phyloP scores from a whole-genome alignment of 2,888 invertebrate species.

The Eutolmus rufibarbis region DNA sequence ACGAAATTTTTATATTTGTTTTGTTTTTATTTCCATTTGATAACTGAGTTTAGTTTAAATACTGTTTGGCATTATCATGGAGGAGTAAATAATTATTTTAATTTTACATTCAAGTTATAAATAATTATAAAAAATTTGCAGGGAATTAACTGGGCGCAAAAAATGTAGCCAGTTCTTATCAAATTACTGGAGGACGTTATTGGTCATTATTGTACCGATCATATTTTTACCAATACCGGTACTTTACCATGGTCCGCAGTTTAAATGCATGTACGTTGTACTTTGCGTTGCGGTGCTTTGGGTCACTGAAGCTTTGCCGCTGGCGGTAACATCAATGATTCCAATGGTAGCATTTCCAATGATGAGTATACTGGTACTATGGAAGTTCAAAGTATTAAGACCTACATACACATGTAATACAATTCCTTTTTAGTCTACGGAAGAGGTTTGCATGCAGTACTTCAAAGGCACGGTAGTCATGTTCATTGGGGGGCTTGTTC shows the following conservation, averaged over 20 bases:
- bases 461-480: conserved; percentile 85
- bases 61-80: not conserved
- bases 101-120: not conserved
- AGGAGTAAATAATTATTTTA: not conserved
- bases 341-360: conserved; percentile 84
- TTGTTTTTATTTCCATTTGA: not conserved
- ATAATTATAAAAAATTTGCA: not conserved
- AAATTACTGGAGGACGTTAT: conserved; percentile 78
- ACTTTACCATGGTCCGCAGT: conserved; percentile 66
- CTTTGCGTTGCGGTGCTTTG: conserved; percentile 83
- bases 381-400: not conserved
- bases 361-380: conserved; percentile 74
- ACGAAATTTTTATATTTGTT: not conserved
- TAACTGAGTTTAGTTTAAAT: not conserved
- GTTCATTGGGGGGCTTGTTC: conserved; percentile 89
- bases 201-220: conserved; percentile 75
- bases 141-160: not conserved
- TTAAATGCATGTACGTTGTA: conserved; percentile 80
- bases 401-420: not conserved
- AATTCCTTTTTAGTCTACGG: conserved; percentile 57
- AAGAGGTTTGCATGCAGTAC: conserved; percentile 74
- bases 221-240: conserved; percentile 74
- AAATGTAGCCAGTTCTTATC: conserved; percentile 62
- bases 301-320: conserved; percentile 83
- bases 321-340: conserved; percentile 83